Conservation (phyloP, 2,113 vertebrate genomes). For the Cynopterus brachyotis region DNA sequence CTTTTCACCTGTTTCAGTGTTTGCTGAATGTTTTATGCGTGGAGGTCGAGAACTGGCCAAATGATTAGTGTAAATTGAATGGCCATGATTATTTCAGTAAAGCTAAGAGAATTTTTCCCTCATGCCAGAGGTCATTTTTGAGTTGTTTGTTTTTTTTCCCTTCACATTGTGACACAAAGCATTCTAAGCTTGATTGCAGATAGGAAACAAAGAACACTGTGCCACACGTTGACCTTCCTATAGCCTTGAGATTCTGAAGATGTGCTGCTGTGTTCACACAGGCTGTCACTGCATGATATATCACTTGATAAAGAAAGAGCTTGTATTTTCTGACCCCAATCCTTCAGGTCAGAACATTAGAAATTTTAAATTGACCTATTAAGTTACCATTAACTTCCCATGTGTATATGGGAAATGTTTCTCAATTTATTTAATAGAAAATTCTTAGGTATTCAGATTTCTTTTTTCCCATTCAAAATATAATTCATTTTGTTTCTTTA, state of each 20-base stretch:
- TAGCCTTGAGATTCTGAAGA: slow-evolving; percentile 61
- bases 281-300: slow-evolving; percentile 65
- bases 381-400: slow-evolving; percentile 62
- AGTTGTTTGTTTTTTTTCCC: not conserved
- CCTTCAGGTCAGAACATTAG: slow-evolving; percentile 69
- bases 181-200: not conserved
- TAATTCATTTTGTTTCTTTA: slow-evolving; percentile 37
- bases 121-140: slow-evolving; percentile 13
- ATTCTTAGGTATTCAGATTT: slow-evolving; percentile 14
- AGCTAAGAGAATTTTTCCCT: not conserved
- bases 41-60: not conserved
- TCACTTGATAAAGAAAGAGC: slow-evolving; percentile 63
- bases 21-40: not conserved
- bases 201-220: not conserved
- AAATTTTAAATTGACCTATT: slow-evolving; percentile 69
- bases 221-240: slow-evolving; percentile 48
- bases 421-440: slow-evolving; percentile 69
- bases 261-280: not conserved
- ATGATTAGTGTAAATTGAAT: not conserved
- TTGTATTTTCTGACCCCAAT: slow-evolving; percentile 59
- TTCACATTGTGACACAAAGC: not conserved
- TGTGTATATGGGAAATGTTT: slow-evolving; percentile 44
- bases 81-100: not conserved
- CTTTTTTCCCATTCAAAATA: slow-evolving; percentile 59
- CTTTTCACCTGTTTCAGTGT: not conserved